Evolutionary conservation across 2,113 vertebrate genomes (phyloP).

Genomic region (Epinephelus moara): DNA sequence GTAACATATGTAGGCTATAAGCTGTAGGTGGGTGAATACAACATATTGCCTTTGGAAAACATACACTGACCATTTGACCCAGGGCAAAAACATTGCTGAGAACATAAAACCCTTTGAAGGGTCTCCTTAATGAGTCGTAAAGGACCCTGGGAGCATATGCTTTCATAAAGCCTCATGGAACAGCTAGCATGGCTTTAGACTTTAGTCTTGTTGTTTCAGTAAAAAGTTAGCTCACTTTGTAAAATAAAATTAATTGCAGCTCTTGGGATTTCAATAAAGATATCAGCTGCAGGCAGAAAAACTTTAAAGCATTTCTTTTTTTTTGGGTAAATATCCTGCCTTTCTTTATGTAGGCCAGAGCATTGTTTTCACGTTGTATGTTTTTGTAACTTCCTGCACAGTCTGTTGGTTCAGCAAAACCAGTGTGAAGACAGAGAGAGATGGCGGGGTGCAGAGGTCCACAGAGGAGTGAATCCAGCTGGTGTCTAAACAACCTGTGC

Average conservation of each 20-base stretch:
- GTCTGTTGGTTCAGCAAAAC: constrained; percentile 40
- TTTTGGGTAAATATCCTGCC: not conserved
- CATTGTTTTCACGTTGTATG: not conserved
- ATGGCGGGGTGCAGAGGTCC: not conserved
- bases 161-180: not conserved
- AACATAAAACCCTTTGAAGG: not conserved
- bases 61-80: not conserved
- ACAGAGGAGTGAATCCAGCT: constrained; percentile 37
- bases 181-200: not conserved
- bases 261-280: not conserved
- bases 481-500: constrained; percentile 45
- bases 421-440: not conserved
- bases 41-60: not conserved
- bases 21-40: not conserved
- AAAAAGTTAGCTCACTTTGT: not conserved
- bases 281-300: not conserved
- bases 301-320: not conserved
- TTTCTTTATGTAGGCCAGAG: not conserved
- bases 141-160: not conserved
- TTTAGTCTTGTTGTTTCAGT: not conserved
- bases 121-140: not conserved
- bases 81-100: not conserved
- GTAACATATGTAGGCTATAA: not conserved
- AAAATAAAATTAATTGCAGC: not conserved
- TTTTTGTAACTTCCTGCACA: not conserved